Evolutionary conservation across 2,113 vertebrate genomes (phyloP).

Genomic region (Apteryx owenii): DNA sequence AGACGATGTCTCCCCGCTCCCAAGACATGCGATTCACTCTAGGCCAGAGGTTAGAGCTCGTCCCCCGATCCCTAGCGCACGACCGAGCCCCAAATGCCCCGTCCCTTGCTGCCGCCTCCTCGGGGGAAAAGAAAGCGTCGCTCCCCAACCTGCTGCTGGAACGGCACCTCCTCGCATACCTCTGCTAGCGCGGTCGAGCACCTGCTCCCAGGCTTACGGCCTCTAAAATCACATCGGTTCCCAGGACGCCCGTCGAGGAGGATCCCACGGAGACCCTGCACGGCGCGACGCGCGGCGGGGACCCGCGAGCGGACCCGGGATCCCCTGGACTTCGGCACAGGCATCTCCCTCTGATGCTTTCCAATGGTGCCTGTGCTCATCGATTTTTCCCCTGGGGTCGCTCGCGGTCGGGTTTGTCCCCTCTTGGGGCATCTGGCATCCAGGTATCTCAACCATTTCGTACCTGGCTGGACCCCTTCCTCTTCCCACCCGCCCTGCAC

Average conservation of each 20-base stretch:
- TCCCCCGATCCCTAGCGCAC: background rate
- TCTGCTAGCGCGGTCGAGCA: fast-evolving
- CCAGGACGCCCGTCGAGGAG: no score
- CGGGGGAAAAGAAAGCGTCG: background rate
- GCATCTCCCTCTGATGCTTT: constrained; percentile 27
- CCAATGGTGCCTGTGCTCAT: constrained; percentile 45
- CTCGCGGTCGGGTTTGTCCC: background rate
- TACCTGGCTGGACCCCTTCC: constrained; percentile 21
- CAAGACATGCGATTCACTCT: background rate
- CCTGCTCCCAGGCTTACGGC: no score
- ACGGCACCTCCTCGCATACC: background rate
- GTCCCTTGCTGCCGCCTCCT: background rate
- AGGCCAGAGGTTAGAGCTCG: background rate
- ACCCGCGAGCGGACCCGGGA: no score
- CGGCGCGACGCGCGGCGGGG: no score
- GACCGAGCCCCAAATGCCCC: background rate
- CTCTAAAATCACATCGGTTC: background rate
- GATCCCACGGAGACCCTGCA: background rate
- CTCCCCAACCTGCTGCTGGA: no score
- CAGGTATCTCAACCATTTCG: constrained; percentile 57
- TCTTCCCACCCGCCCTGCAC: constrained; percentile 13
- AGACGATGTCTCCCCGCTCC: background rate
- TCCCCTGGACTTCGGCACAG: no score
- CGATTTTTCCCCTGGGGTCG: constrained; percentile 23
- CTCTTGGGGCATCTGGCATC: background rate